These are phyloP conservation scores for Hybos culiciformis DNA, from an alignment of 2,888 invertebrate genomes.

Conservation along the genomic window DNA sequence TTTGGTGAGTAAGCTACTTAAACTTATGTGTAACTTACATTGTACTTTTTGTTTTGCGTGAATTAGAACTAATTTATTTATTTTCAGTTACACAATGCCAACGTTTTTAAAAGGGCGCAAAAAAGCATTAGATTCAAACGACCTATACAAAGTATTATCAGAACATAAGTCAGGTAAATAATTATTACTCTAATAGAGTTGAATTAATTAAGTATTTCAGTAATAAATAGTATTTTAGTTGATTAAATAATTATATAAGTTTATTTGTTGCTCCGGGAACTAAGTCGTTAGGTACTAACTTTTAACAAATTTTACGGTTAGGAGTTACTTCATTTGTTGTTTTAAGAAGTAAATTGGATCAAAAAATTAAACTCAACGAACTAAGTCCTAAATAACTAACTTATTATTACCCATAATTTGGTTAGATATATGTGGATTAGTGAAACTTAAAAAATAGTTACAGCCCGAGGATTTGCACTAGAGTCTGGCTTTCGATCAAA, in stretches of 20 bases:
- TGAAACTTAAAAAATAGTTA: too few relatives aligned
- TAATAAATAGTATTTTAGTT: not conserved
- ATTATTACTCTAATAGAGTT: not conserved
- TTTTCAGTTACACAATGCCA: conserved; percentile 59
- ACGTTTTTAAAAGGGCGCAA: conserved; percentile 61
- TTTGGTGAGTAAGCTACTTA: conserved; percentile 34
- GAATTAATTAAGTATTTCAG: not conserved
- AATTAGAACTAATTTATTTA: not conserved
- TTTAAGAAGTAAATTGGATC: too few relatives aligned
- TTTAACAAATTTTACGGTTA: too few relatives aligned
- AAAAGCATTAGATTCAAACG: conserved; percentile 56
- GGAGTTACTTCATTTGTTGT: too few relatives aligned
- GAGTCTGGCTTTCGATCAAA: too few relatives aligned
- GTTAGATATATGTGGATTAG: too few relatives aligned
- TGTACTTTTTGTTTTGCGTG: not conserved
- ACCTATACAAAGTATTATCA: conserved; percentile 56
- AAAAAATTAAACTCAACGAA: too few relatives aligned
- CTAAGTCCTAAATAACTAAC: too few relatives aligned
- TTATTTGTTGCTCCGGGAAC: too few relatives aligned
- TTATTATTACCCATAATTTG: too few relatives aligned
- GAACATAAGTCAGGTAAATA: conserved; percentile 48
- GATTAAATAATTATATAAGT: not conserved
- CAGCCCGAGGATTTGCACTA: too few relatives aligned
- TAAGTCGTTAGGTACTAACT: too few relatives aligned
- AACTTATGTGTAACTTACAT: not conserved